Evolutionary conservation across 1,140 invertebrate genomes (phyloP), one percentile per base, ranked within the genome.

Genomic region (Idris sp.): DNA sequence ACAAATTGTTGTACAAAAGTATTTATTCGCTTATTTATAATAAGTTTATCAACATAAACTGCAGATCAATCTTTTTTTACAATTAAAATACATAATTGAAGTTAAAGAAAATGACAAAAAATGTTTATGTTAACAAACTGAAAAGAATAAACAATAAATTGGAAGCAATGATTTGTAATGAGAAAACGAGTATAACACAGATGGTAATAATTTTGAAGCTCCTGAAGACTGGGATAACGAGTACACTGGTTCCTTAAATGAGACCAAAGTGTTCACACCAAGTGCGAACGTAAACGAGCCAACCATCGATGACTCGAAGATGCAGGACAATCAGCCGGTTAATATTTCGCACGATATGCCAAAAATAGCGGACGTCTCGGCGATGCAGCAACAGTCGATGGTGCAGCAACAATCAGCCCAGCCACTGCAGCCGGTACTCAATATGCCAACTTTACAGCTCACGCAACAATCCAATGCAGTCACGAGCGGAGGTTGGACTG

Each of bases 181-280:
- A 46, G 18, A n/a, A n/a, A n/a, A n/a, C n/a, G n/a, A n/a, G n/a
- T n/a, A n/a, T n/a, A n/a, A n/a, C n/a, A n/a, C n/a, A n/a, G n/a
- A n/a, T n/a, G n/a, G n/a, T n/a, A 90, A 90, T 67, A 91, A 91
- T 81, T 77, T 90, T 81, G 89, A 89, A 78, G 88, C 90, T 8
- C 89, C 91, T 79, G 94, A 96, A 86, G 95, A 97, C 79, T 97
- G 96, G 96, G 96, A 96, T 84, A 96, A 96, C 81, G 96, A 97
- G 81, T 98, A 97, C 88, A 96, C 95, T 7, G 96, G 96, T 53
- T 96, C 94, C 65, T 88, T 97, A 49, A 93, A 95, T 49, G 96
- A 98, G 81, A 96, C 94, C n/a, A 97, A 97, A 89, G 96, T 98
- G 41, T 96, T 96, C 79, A 96, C 94, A 25, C 92, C 94, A 16